Base-by-base conservation (phyloP, 2,797 vertebrate genomes). In the Diglossa cyanea region DNA sequence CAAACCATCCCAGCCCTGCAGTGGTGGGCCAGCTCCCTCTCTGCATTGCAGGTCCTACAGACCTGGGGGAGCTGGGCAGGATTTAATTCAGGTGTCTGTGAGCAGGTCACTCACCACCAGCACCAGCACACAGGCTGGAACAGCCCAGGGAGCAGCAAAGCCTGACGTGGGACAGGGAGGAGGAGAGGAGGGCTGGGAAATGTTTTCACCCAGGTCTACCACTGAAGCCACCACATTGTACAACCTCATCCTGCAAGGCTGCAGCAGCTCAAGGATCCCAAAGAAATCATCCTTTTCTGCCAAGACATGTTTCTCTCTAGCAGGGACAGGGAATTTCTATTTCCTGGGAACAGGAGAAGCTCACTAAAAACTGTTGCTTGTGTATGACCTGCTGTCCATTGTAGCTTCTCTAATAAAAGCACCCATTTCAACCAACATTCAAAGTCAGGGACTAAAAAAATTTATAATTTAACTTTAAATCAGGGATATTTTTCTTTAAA, bases 31-130 rank as follows among this genome's bases (percentile, higher is more conserved):
- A 1, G 19, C 13, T 79, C 17, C 42, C 66, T 39, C 71, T 20
- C 61, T 20, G 24, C 28, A 20, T 0, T 3, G 2, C 42, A 73
- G 37, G 20, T 71, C 1, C 33, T 0, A 4, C 39, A 79, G 42
- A n/a, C 24, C 20, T 9, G 2, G 31, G 21, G 19, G 24, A 20
- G 24, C 18, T 20, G 2, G 28, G 20, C 24, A 35, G 0, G 0
- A 31, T 25, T 71, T 23, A 35, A 25, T n/a, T 35, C 17, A 16
- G 51, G 19, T 11, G 13, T 35, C 65, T 74, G 40, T 57, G 15
- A 23, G 67, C 10, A 3, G 55, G 39, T 61, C 62, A 28, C 20
- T 53, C 20, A 4, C 18, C 51, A 19, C 7, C 35, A 19, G 30
- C 53, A 40, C 9, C 55, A 73, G 13, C 9, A 18, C 3, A 1